Evolutionary conservation across 2,888 invertebrate species (phyloP).

Genomic region (Sipha maydis): DNA sequence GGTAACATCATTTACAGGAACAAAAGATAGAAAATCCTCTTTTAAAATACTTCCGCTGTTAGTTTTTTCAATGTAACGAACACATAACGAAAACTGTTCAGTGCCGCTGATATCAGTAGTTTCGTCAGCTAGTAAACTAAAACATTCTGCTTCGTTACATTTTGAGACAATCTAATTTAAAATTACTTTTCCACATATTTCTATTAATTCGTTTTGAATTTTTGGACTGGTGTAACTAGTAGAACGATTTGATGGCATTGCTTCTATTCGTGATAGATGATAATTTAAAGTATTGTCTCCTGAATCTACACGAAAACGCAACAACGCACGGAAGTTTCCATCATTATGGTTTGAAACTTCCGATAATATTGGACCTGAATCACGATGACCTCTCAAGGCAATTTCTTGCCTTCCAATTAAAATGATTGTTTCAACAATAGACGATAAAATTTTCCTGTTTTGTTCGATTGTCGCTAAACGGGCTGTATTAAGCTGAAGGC

Average conservation of each 20-base stretch:
- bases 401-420: no score
- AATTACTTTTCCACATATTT: constrained; percentile 64
- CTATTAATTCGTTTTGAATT: constrained; percentile 65
- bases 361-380: constrained; percentile 63
- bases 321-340: constrained; percentile 65
- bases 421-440: constrained; percentile 23
- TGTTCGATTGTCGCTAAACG: constrained; percentile 13
- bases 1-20: constrained; percentile 63
- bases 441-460: constrained; percentile 11
- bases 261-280: constrained; percentile 61
- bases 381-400: no score
- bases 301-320: constrained; percentile 63
- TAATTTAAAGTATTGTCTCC: constrained; percentile 64
- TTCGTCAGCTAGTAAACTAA: constrained; percentile 66
- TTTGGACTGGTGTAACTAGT: no score
- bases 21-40: no score
- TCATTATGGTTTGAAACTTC: constrained; percentile 60
- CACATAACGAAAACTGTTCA: no score
- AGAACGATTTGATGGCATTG: constrained; percentile 17
- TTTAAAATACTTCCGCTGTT: no score
- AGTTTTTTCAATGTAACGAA: no score
- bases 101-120: no score
- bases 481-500: no score
- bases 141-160: constrained; percentile 65
- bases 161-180: constrained; percentile 64